These are phyloP conservation scores for Cercopithecus hamlyni DNA, from an alignment of 2,797 vertebrate genomes.

Conservation along the genomic window DNA sequence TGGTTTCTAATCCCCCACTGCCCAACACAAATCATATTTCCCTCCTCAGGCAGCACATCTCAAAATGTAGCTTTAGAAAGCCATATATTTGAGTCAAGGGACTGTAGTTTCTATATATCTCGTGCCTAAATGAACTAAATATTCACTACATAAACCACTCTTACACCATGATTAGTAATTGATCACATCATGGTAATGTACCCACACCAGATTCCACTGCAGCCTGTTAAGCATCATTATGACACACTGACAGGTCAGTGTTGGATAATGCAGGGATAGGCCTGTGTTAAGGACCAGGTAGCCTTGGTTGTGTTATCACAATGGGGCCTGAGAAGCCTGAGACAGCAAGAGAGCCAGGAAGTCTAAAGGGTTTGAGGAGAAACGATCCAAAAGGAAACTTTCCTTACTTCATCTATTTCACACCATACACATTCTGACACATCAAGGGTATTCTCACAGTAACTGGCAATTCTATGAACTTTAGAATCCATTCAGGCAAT, in stretches of 20 bases:
- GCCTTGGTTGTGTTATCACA: neutral
- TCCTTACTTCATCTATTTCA: neutral
- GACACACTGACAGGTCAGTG: neutral
- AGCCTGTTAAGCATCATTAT: neutral
- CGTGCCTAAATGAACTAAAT: neutral
- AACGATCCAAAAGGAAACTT: neutral
- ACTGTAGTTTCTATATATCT: neutral
- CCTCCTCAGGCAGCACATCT: neutral
- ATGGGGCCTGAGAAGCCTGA: neutral
- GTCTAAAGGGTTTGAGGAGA: neutral
- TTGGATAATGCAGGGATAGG: too few species aligned
- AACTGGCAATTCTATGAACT: neutral
- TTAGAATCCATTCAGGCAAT: neutral
- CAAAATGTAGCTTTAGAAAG: neutral
- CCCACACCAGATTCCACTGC: neutral
- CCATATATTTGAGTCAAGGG: neutral
- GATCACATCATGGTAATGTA: too few species aligned
- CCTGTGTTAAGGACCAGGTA: neutral
- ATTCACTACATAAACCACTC: neutral
- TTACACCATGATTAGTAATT: neutral
- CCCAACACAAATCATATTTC: accelerated
- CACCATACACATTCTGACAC: neutral
- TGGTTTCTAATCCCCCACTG: too few species aligned
- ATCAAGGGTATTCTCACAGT: neutral
- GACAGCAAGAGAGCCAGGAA: neutral